Percentiles rank a stretch among this genome's conserved stretches.
Evolutionary conservation across 2,113 vertebrate genomes (phyloP).

Genomic region (Riparia riparia): DNA sequence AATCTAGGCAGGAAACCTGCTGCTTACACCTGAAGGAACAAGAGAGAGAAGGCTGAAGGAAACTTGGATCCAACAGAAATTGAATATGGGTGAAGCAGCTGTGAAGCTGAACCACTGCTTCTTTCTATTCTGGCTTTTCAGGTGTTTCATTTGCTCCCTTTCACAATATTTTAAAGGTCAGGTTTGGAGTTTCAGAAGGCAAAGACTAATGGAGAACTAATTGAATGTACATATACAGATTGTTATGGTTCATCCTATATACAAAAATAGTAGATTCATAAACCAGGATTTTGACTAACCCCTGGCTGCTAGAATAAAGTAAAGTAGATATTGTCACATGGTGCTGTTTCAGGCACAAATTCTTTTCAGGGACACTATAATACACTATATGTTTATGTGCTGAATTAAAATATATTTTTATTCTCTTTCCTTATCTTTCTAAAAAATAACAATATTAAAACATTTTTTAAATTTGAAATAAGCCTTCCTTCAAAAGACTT

Average conservation of each 20-base stretch:
- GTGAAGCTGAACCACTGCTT: not conserved
- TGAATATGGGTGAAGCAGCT: not conserved
- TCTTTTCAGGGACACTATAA: not conserved
- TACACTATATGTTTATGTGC: not conserved
- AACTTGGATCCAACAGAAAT: not conserved
- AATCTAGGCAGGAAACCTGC: not conserved
- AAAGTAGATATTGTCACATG: not conserved
- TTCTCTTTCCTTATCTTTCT: not conserved
- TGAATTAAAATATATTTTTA: not conserved
- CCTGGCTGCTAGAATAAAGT: not conserved
- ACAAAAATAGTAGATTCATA: not conserved
- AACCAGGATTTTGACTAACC: not conserved
- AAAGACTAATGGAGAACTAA: not conserved
- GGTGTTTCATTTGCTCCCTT: not conserved
- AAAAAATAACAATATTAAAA: not conserved
- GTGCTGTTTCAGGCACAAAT: not conserved
- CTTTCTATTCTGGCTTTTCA: not conserved
- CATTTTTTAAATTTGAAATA: not conserved
- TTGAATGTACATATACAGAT: not conserved
- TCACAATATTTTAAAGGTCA: not conserved
- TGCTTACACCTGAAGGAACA: rapidly evolving
- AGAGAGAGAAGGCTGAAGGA: not conserved
- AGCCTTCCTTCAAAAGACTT: not conserved
- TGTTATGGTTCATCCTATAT: not conserved
- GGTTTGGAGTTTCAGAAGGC: not conserved